Evolutionary conservation across 1,140 invertebrate genomes (phyloP).

Genomic region (Octopus sinensis): DNA sequence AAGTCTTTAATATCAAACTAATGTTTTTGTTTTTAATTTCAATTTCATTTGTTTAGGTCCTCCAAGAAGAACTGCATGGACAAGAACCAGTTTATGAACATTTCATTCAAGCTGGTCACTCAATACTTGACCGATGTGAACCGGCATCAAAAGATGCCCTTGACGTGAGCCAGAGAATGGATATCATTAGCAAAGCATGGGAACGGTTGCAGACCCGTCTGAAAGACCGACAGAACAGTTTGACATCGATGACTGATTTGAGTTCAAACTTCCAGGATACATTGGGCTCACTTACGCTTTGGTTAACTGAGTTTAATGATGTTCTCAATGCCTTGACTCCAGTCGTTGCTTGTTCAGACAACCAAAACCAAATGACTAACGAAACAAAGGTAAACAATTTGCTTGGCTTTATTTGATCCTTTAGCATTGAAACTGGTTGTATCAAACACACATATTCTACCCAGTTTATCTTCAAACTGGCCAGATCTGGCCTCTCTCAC

Average conservation of each 20-base stretch:
- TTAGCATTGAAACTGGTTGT: too few relatives aligned
- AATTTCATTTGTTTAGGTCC: slow-evolving; percentile 69
- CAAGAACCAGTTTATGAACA: slow-evolving; percentile 86
- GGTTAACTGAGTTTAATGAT: slow-evolving; percentile 67
- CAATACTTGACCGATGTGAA: slow-evolving; percentile 71
- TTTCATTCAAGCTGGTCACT: slow-evolving; percentile 76
- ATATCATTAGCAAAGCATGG: slow-evolving; percentile 63
- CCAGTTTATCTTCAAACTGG: too few relatives aligned
- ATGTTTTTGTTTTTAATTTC: too few relatives aligned
- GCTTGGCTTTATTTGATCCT: too few relatives aligned
- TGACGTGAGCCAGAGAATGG: slow-evolving; percentile 64
- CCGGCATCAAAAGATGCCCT: slow-evolving; percentile 72
- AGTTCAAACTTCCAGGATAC: slow-evolving; percentile 87
- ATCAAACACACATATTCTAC: too few relatives aligned
- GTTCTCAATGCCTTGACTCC: slow-evolving; percentile 65
- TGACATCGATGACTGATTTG: slow-evolving; percentile 43
- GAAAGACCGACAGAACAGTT: slow-evolving; percentile 43
- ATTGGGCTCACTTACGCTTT: slow-evolving; percentile 77
- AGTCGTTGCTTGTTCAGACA: slow-evolving; percentile 72
- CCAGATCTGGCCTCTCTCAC: too few relatives aligned
- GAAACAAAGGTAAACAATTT: slow-evolving; percentile 58
- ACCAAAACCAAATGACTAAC: slow-evolving; percentile 67
- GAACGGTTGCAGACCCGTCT: slow-evolving; percentile 45
- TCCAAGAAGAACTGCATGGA: slow-evolving; percentile 86
- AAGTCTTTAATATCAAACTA: too few relatives aligned